phyloP scores from a whole-genome alignment of 2,888 invertebrate species.

The Meandrusa payeni region DNA sequence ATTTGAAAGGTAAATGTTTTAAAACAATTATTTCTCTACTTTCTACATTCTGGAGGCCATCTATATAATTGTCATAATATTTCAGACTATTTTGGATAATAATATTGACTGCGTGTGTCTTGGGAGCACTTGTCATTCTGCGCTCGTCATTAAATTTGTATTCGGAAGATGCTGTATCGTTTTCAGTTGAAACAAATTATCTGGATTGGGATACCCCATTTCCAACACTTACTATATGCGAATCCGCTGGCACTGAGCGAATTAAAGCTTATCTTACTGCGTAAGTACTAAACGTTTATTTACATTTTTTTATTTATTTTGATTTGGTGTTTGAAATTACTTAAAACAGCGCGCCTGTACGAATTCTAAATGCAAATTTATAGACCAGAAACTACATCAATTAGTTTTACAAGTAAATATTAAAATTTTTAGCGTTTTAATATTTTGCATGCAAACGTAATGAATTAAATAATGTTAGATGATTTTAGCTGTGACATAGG shows the following conservation, averaged over 20 bases:
- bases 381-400: too few relatives aligned
- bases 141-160: constrained; percentile 64
- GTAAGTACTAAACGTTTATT: constrained; percentile 45
- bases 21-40: neutral
- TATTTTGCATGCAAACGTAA: too few relatives aligned
- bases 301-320: too few relatives aligned
- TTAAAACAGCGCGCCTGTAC: too few relatives aligned
- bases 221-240: constrained; percentile 82
- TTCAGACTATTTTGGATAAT: constrained; percentile 78
- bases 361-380: too few relatives aligned
- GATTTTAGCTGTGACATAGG: too few relatives aligned
- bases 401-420: too few relatives aligned
- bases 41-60: neutral
- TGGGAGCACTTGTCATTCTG: constrained; percentile 49
- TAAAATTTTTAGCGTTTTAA: too few relatives aligned
- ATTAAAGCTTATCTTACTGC: constrained; percentile 45
- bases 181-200: constrained; percentile 80
- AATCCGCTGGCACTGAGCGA: constrained; percentile 54
- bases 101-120: constrained; percentile 55
- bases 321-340: too few relatives aligned
- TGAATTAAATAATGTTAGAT: too few relatives aligned
- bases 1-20: constrained; percentile 49
- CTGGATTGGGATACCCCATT: constrained; percentile 83
- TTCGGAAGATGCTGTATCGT: constrained; percentile 71
- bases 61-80: constrained; percentile 25